Conservation (phyloP, 2,888 invertebrate genomes). For the Pheosia gnoma region DNA sequence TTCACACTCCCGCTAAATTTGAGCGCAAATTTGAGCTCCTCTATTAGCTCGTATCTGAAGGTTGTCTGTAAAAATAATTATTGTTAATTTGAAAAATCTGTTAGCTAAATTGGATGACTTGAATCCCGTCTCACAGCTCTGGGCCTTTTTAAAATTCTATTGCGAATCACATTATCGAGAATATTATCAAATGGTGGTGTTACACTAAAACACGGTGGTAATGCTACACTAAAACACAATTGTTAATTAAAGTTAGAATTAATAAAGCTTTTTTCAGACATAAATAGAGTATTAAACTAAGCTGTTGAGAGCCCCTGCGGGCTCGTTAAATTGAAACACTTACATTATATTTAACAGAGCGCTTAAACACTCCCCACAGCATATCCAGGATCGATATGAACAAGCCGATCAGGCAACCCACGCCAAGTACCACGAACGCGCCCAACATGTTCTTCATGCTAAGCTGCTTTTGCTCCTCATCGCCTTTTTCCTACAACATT, state of each 20-base stretch:
- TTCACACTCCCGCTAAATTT: conserved; percentile 86
- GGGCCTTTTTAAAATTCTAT: too few relatives aligned
- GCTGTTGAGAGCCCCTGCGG: too few relatives aligned
- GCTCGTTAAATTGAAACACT: conserved; percentile 32
- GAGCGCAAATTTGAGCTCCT: conserved; percentile 86
- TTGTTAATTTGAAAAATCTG: too few relatives aligned
- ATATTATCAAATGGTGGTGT: too few relatives aligned
- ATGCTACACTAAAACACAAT: too few relatives aligned
- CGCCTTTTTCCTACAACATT: conserved; percentile 47
- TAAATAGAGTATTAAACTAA: too few relatives aligned
- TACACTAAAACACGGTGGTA: too few relatives aligned
- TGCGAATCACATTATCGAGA: too few relatives aligned
- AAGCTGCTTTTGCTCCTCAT: conserved; percentile 62
- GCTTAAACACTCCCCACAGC: conserved; percentile 79
- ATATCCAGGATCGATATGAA: conserved; percentile 71
- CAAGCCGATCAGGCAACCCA: conserved; percentile 66
- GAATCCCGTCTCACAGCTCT: too few relatives aligned
- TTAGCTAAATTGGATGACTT: too few relatives aligned
- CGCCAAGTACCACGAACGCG: conserved; percentile 74
- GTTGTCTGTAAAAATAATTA: conserved; percentile 67
- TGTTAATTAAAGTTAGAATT: too few relatives aligned
- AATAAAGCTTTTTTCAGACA: too few relatives aligned
- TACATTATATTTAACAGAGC: conserved; percentile 74
- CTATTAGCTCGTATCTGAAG: conserved; percentile 84
- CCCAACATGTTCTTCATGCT: conserved; percentile 77